Evolutionary conservation across 2,113 vertebrate genomes (phyloP).

Genomic region (Dipodomys ordii): DNA sequence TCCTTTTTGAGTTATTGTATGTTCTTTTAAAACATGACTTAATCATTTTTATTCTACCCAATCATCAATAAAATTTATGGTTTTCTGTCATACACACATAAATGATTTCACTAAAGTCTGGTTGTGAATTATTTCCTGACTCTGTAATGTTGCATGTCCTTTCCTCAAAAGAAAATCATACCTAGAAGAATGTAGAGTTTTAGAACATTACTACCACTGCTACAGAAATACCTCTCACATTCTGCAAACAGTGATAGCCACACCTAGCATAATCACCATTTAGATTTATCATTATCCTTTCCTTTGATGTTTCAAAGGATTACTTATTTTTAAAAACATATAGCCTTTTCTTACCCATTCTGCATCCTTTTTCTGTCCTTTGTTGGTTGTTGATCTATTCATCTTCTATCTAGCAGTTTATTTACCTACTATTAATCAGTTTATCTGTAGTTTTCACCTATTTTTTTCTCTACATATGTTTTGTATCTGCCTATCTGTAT

Average conservation of each 20-base stretch:
- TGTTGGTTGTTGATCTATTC: not conserved
- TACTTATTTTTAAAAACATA: not conserved
- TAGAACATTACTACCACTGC: not conserved
- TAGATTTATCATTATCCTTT: not conserved
- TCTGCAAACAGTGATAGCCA: not conserved
- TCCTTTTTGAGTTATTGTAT: not conserved
- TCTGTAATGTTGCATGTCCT: not conserved
- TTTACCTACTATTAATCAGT: no score
- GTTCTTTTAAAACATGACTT: constrained; percentile 21
- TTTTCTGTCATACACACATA: not conserved
- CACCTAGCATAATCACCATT: not conserved
- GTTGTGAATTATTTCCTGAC: not conserved
- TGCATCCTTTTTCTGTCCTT: not conserved
- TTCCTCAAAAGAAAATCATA: not conserved
- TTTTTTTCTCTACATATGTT: no score
- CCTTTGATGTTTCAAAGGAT: not conserved
- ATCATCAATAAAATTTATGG: not conserved
- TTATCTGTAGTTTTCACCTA: no score
- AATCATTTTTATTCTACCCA: not conserved
- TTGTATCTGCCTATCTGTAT: no score
- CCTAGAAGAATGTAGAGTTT: not conserved
- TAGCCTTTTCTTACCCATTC: not conserved
- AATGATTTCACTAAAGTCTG: not conserved
- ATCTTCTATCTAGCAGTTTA: no score
- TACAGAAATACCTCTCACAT: not conserved